Base-by-base conservation (phyloP, 2,113 vertebrate genomes). In the Budorcas taxicolor region DNA sequence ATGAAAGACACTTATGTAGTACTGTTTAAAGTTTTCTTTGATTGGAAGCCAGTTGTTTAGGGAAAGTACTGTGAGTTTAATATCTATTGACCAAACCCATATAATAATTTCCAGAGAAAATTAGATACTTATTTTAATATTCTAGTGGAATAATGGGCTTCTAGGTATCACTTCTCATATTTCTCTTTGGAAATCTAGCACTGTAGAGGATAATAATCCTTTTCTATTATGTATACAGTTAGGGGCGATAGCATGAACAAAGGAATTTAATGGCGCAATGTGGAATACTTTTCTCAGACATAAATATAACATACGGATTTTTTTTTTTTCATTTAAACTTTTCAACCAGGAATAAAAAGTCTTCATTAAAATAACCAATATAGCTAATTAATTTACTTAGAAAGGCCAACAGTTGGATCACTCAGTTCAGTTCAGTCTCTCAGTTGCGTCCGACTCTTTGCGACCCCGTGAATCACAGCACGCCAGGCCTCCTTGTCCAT, bases 1-100 rank as follows among this genome's bases (percentile, higher is more conserved):
- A 93, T 43, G 93, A 92, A 87, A 33, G 95, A 97, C 58, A 12
- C 17, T 98, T 98, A 58, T 40, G 25, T 3, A 87, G 40, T 1
- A 87, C 52, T 88, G 92, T 60, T 60, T 52, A 83, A 58, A 76
- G 4, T 0, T 96, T 58, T 94, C 47, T 80, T 91, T 95, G 29
- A 78, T 43, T 78, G 27, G 3, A 33, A 96, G 71, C 40, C 2
- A 62, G 2, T 74, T 90, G 90, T 87, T 4, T 45, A 57, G 86
- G 80, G 23, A 83, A 95, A 19, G 3, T 45, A 43, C 29, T 15
- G 7, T 97, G 57, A 31, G 3, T 78, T 94, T 58, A 88, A 10
- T 45, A 62, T 90, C 21, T 45, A 8, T 29, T 97, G 29, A 96
- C 93, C 27, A 4, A 87, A 95, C 29, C 9, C 50, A 5, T 96